Evolutionary conservation across 1,140 invertebrate species (phyloP), one percentile per base, ranked within the genome.

Genomic region (Cecropterus lyciades): DNA sequence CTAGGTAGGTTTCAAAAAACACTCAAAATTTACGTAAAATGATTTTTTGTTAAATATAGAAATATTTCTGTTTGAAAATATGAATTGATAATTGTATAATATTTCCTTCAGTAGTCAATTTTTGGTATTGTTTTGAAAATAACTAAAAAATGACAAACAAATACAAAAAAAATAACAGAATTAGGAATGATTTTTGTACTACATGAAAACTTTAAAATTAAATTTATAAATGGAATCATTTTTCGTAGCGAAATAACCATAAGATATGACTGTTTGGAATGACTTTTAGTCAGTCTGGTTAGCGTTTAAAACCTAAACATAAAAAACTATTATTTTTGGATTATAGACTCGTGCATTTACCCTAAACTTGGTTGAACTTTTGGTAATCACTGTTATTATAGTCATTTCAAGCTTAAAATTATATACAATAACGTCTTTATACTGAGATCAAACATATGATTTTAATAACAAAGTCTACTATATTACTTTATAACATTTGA

Each of bases 381-480:
- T 46, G 33, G 42, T 24, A 59, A 46, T n/a, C n/a, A 46, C 13
- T 45, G 7, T 57, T 15, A 24, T 24, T 3, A 37, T 15, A 9
- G 11, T 16, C 40, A 55, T 33, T 33, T 33, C 3, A 7, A 33
- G 6, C 30, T 33, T 14, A 55, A 40, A 55, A 10, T 40, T 40
- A 42, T 14, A 33, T 40, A 40, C 20, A 24, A 24, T 3, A 24
- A 24, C 52, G 15, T 42, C 11, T 65, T 71, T 65, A 70, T 40
- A 65, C 62, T 74, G 77, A 79, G 77, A 79, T 79, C 77, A 79
- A 75, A 43, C 16, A 15, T 14, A 16, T 45, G 43, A 45, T 45
- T 16, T 45, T 16, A 16, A 16, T 16, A 14, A 16, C 15, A 45
- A 15, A 45, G 16, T 45, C n/a, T 16, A 9, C 43, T 45, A 8